Conservation (phyloP, 2,888 invertebrate genomes). For the Rhabditoides inermis region DNA sequence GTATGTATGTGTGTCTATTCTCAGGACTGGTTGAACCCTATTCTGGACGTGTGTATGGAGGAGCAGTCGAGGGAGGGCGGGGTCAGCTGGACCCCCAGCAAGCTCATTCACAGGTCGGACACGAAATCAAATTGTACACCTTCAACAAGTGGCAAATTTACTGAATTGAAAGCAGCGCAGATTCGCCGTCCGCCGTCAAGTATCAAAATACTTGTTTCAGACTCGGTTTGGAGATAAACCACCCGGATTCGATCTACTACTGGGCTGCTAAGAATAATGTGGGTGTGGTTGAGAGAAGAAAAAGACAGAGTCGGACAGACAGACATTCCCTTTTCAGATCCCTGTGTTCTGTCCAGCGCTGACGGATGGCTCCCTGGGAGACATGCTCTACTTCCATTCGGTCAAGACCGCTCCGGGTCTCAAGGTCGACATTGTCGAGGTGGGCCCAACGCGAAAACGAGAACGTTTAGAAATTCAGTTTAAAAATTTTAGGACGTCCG, state of each 20-base stretch:
- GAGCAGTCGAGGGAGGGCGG: conserved; percentile 65
- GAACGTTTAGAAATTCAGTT: neutral
- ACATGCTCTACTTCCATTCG: conserved; percentile 98
- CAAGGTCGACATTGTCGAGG: conserved; percentile 80
- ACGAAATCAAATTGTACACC: too few species aligned
- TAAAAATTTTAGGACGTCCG: conserved; percentile 58
- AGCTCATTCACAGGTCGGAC: conserved; percentile 64
- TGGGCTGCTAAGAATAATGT: conserved; percentile 63
- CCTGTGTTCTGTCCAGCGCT: conserved; percentile 94
- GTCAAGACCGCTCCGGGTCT: conserved; percentile 78
- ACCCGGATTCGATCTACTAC: conserved; percentile 71
- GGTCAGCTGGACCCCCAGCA: conserved; percentile 81
- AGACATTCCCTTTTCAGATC: too few species aligned
- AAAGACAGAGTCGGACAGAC: too few species aligned
- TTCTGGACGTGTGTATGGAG: conserved; percentile 77
- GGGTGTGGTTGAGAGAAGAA: too few species aligned
- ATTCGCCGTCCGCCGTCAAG: too few species aligned
- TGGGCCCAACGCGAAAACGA: conserved; percentile 40
- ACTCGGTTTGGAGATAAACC: conserved; percentile 79
- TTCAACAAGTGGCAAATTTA: too few species aligned
- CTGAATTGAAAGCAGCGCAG: too few species aligned
- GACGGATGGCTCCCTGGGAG: conserved; percentile 79
- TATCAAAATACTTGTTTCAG: conserved; percentile 54
- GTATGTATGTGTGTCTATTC: neutral
- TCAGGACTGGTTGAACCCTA: conserved; percentile 82